Conservation (phyloP, 2,113 vertebrate species). For the Speoplatyrhinus poulsoni region DNA sequence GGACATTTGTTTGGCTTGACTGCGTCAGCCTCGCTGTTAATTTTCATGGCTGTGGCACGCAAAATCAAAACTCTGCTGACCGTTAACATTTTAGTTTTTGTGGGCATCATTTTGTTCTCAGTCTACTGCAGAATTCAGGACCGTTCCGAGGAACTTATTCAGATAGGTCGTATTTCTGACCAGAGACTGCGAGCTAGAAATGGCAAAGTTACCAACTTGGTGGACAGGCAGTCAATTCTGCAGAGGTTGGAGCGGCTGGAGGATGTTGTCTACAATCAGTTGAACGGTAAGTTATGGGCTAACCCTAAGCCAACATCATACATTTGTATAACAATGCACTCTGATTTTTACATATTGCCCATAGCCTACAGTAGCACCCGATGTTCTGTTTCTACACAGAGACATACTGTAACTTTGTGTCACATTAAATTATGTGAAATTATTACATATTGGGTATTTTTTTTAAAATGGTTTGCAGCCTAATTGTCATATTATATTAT, state of each 20-base stretch:
- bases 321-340: too few relatives aligned
- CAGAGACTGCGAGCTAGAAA: slow-evolving; percentile 85
- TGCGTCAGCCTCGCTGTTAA: slow-evolving; percentile 65
- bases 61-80: slow-evolving; percentile 99
- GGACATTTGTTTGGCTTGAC: slow-evolving; percentile 70
- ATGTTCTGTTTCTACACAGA: neutral
- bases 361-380: too few relatives aligned
- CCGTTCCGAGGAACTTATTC: slow-evolving; percentile 89
- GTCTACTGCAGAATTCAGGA: slow-evolving; percentile 97
- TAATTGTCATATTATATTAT: neutral
- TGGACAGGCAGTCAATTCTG: slow-evolving; percentile 91
- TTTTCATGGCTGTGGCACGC: slow-evolving; percentile 96
- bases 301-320: too few relatives aligned
- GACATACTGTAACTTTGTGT: neutral
- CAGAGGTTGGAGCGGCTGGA: slow-evolving; percentile 94
- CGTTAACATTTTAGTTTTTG: slow-evolving; percentile 95
- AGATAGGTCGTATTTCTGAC: slow-evolving; percentile 84
- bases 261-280: slow-evolving; percentile 95
- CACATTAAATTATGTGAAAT: neutral
- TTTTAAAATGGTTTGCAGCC: neutral
- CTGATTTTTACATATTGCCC: too few relatives aligned
- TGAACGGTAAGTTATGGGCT: slow-evolving; percentile 82
- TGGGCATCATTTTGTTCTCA: slow-evolving; percentile 95
- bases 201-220: slow-evolving; percentile 82
- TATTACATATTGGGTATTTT: neutral